Evolutionary conservation across 2,888 invertebrate genomes (phyloP).

Genomic region (Rhorus exstirpatorius): DNA sequence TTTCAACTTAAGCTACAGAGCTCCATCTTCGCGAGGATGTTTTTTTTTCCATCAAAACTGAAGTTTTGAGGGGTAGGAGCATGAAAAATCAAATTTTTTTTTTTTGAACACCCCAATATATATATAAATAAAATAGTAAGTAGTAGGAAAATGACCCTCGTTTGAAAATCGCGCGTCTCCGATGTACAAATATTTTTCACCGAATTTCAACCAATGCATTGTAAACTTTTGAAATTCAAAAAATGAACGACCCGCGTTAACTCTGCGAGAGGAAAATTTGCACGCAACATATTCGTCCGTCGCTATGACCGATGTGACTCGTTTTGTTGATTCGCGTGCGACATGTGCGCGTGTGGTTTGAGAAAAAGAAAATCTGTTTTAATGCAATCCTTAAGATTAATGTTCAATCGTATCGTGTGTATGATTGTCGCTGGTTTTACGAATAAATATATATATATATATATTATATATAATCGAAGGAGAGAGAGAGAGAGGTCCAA

Average conservation of each 20-base stretch:
- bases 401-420: constrained; percentile 41
- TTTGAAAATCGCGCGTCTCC: constrained; percentile 4
- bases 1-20: no score
- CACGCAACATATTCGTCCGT: constrained; percentile 4
- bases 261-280: constrained; percentile 1
- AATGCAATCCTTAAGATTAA: constrained; percentile 2
- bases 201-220: constrained; percentile 4
- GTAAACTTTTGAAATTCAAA: neutral
- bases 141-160: neutral
- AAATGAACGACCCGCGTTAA: neutral
- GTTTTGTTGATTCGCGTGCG: neutral
- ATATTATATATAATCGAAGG: constrained; percentile 20
- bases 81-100: no score
- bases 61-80: no score
- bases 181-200: constrained; percentile 44
- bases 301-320: constrained; percentile 5
- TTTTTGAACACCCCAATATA: no score
- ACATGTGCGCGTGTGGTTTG: neutral
- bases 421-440: constrained; percentile 29
- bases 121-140: no score
- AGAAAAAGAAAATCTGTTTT: constrained; percentile 2
- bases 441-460: constrained; percentile 10
- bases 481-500: constrained; percentile 17
- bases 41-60: no score
- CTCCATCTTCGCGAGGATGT: no score